Base-by-base conservation (phyloP, 2,113 vertebrate genomes). In the Carassius gibelio region DNA sequence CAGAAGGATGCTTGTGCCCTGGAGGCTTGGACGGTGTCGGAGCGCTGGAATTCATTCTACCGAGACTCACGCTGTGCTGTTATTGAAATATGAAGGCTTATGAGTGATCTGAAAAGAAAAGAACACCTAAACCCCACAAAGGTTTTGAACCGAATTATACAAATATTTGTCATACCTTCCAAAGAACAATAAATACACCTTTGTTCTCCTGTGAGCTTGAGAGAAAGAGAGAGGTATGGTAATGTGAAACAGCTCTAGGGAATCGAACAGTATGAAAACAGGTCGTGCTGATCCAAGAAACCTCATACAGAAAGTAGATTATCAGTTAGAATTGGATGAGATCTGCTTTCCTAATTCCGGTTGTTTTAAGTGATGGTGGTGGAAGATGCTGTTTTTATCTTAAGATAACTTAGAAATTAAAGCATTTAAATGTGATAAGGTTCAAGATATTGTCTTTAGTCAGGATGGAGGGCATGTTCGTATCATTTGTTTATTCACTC, bases 111-210 rank as follows among this genome's bases (percentile, higher is more conserved):
- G 45, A 38, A 84, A n/a, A 13, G 68, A 75, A 85, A 85, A 61
- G 62, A 85, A 80, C 84, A 86, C 55, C 48, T 75, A 79, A 81
- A 85, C 19, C 80, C 75, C 26, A 71, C 59, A 66, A 71, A 80
- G 14, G 61, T 85, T 71, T 87, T 83, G 69, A 81, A 84, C 11
- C 3, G 34, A 71, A 85, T 84, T 77, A 83, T 68, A 82, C 36
- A 87, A 57, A 88, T 88, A 87, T 75, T 85, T 86, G 34, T 21
- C 75, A 81, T 90, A 62, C 80, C 21, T 90, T 81, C 48, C 10
- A 19, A 62, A 81, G 80, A 75, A 13, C 17, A 82, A 69, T 80
- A 83, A 84, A 88, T 83, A 81, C 23, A 80, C 75, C 69, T 71
- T 68, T 64, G 50, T 75, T 72, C 50, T 77, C 8, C 3, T 26